Conservation (phyloP, 2,888 invertebrate species). For the Diachrysia chrysitis region DNA sequence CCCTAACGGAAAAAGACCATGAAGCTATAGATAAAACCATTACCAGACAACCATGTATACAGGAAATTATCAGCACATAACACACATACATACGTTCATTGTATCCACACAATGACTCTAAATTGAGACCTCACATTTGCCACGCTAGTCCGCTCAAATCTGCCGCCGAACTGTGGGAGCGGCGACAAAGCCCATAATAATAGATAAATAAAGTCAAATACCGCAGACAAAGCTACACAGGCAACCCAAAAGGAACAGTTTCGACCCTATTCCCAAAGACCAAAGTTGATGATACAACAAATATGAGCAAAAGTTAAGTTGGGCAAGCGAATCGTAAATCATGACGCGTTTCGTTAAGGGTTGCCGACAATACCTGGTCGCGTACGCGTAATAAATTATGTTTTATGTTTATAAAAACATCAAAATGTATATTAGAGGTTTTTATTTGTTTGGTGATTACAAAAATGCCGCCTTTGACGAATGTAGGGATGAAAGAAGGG, state of each 20-base stretch:
- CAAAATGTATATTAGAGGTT: conserved; percentile 61
- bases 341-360: conserved; percentile 67
- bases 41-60: conserved; percentile 51
- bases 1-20: conserved; percentile 43
- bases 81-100: conserved; percentile 56
- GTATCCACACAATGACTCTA: conserved; percentile 78
- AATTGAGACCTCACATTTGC: conserved; percentile 85
- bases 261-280: conserved; percentile 9
- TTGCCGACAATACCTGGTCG: conserved; percentile 65
- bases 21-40: conserved; percentile 54
- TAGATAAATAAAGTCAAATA: conserved; percentile 81
- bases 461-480: conserved; percentile 54
- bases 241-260: conserved; percentile 22
- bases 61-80: conserved; percentile 52
- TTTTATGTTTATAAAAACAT: conserved; percentile 64
- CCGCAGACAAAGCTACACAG: conserved; percentile 54
- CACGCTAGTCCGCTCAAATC: conserved; percentile 73
- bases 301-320: conserved; percentile 31
- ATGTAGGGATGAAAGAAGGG: conserved; percentile 39
- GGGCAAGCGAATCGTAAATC: conserved; percentile 60
- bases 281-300: conserved; percentile 27
- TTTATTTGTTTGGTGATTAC: conserved; percentile 60
- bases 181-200: conserved; percentile 75
- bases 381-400: conserved; percentile 60
- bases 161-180: conserved; percentile 70